Conservation (phyloP, 2,797 vertebrate genomes). For the Schizopygopsis pylzovi region DNA sequence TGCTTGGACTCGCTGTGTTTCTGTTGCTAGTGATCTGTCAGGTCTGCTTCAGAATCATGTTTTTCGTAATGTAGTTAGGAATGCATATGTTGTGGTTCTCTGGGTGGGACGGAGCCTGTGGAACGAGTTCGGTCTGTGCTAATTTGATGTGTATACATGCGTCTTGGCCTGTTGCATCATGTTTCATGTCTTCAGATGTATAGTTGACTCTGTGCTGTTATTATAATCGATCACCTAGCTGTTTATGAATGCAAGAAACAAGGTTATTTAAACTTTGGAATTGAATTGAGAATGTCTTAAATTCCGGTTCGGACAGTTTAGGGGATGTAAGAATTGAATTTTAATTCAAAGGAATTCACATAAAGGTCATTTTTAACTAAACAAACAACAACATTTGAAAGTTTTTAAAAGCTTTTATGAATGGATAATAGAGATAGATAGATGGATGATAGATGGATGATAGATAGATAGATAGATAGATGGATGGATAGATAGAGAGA, state of each 20-base stretch:
- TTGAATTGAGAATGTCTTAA: not conserved
- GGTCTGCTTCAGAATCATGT: not conserved
- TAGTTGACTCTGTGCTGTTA: not conserved
- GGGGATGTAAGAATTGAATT: not conserved
- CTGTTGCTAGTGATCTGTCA: constrained; percentile 37
- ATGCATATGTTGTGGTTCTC: not conserved
- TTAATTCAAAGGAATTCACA: too few relatives aligned
- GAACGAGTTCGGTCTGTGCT: not conserved
- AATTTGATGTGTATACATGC: not conserved
- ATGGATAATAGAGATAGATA: not conserved
- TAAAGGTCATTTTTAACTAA: not conserved
- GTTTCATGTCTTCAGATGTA: not conserved
- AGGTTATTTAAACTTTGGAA: not conserved
- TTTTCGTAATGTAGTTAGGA: not conserved
- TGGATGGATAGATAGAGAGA: fast-evolving
- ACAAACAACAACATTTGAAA: too few relatives aligned
- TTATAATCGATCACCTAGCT: not conserved
- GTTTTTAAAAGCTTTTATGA: not conserved
- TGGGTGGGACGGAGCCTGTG: not conserved
- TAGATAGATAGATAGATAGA: not conserved
- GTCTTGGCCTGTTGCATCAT: not conserved
- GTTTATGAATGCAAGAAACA: not conserved
- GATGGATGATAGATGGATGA: not conserved
- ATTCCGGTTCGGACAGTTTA: not conserved
- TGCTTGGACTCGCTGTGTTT: constrained; percentile 65